Evolutionary conservation across 2,888 invertebrate species (phyloP).

Genomic region (Tribolium freemani): DNA sequence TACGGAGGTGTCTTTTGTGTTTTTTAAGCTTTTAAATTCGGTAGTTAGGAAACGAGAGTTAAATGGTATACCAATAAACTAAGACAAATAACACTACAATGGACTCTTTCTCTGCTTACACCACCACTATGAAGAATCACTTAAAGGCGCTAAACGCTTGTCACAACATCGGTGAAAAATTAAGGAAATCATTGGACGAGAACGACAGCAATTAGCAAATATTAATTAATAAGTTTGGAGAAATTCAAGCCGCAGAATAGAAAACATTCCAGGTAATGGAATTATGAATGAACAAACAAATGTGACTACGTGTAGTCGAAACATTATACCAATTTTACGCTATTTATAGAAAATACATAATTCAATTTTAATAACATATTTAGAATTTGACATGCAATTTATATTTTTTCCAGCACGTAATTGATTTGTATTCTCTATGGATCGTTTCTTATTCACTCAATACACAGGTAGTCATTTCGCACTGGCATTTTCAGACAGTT

Average conservation of each 20-base stretch:
- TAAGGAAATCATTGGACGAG: constrained; percentile 15
- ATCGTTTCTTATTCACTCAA: not conserved
- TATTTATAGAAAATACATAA: not conserved
- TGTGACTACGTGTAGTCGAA: no score
- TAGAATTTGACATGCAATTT: not conserved
- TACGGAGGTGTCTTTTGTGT: constrained; percentile 44
- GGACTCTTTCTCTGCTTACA: constrained; percentile 27
- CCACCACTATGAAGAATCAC: constrained; percentile 38
- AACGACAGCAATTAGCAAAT: constrained; percentile 23
- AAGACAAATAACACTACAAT: constrained; percentile 40
- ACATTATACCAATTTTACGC: not conserved
- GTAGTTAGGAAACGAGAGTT: constrained; percentile 31
- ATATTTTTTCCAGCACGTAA: not conserved
- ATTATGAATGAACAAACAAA: no score
- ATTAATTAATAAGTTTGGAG: not conserved
- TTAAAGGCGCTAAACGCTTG: constrained; percentile 42
- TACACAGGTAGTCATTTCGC: not conserved
- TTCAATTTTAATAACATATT: not conserved
- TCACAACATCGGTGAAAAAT: constrained; percentile 29
- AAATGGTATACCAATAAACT: constrained; percentile 36
- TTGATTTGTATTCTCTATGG: not conserved
- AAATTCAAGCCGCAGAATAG: not conserved
- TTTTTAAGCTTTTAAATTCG: constrained; percentile 44
- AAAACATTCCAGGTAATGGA: no score
- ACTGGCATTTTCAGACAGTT: not conserved